Base-by-base conservation (phyloP, 2,113 vertebrate species). In the Antennarius striatus region DNA sequence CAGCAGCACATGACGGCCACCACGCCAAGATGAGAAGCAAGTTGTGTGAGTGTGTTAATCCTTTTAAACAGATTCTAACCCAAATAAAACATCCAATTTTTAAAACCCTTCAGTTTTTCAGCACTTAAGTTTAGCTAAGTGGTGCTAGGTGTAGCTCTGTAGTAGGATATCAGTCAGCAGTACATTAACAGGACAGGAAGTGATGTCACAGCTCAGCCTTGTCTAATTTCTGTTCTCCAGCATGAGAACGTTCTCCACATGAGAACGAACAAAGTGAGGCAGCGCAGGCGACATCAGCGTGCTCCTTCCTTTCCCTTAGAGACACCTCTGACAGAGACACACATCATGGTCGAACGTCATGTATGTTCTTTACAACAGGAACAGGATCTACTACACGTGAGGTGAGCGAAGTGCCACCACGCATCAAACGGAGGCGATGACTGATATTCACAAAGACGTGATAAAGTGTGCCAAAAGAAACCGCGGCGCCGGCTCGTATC, bases 281-380 rank as follows among this genome's bases (percentile, higher is more conserved):
- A 11, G 6, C 0, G 7, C 1, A 63, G 69, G 70, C 68, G 85
- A 77, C 63, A 75, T 53, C 90, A 89, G 89, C 84, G 86, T 77
- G 87, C 65, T 16, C 12, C 51, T 74, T 71, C 71, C 77, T 82
- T 4, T 78, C 77, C 71, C 77, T 48, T 1, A 0, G 1, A 1
- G 1, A 69, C 71, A 14, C 54, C 46, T 45, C 56, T 1, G 10
- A 53, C 59, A 61, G 62, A 69, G 32, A 62, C 61, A 68, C 53
- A 63, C 1, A 4, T 64, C 71, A 5, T 81, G 29, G 17, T 1
- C 4, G 2, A 29, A 48, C 9, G 69, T 4, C 43, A 65, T 60
- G 62, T 75, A 70, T 73, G 83, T 6, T 56, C 50, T 22, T 68
- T 22, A 48, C 50, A 16, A 63, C 75, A 79, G 76, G 76, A 83